Evolutionary conservation across 2,113 vertebrate species (phyloP).

Genomic region (Mastomys coucha): DNA sequence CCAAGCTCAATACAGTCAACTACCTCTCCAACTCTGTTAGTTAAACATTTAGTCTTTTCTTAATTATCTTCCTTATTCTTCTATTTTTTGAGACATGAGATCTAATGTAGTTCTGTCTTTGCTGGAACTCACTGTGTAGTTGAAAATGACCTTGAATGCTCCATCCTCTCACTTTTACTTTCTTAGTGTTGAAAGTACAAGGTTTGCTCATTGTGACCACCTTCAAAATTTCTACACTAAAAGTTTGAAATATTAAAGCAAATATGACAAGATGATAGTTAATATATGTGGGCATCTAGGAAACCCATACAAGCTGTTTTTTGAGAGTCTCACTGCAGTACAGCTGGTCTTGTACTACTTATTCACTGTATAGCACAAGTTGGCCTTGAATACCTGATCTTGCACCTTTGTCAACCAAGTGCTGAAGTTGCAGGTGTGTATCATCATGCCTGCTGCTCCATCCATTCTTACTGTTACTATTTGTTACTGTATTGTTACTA

Average conservation of each 20-base stretch:
- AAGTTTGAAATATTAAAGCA: not conserved
- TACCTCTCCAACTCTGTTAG: not conserved
- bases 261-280: not conserved
- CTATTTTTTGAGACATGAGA: not conserved
- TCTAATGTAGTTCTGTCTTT: not conserved
- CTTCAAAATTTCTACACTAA: not conserved
- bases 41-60: slow-evolving; percentile 3
- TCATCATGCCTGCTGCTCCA: not conserved
- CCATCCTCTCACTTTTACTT: not conserved
- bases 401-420: not conserved
- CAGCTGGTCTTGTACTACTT: not conserved
- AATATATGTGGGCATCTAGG: too few species aligned
- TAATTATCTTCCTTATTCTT: slow-evolving; percentile 12
- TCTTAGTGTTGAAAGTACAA: not conserved
- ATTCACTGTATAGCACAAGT: not conserved
- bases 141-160: not conserved
- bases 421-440: not conserved
- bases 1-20: not conserved
- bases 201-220: not conserved
- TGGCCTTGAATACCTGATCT: not conserved
- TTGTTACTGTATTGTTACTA: too few species aligned
- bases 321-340: not conserved
- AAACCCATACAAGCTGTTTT: not conserved
- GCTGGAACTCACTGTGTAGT: not conserved
- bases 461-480: not conserved